Base-by-base conservation (phyloP, 1,140 invertebrate species). In the Hyposmocoma kahamanoa region DNA sequence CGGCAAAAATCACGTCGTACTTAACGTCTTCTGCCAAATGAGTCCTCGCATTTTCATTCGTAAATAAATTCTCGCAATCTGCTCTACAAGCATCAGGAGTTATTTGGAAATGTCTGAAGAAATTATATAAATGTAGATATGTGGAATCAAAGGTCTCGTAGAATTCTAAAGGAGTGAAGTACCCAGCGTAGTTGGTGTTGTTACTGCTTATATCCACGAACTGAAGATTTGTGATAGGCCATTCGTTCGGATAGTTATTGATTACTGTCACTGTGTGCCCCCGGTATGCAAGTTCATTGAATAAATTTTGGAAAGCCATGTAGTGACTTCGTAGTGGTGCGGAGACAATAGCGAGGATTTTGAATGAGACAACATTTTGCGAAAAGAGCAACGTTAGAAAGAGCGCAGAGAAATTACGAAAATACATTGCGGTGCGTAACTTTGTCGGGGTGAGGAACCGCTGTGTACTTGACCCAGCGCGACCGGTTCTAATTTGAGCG, bases 1-100 rank as follows among this genome's bases (percentile, higher is more conserved):
- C 92, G 2, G 89, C 85, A 10, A 94, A 72, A 42, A 93, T 87
- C 1, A 94, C 58, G 63, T 94, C 92, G 54, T 89, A 93, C 39
- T 86, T 87, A 30, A 86, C 52, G 46, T 59, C 39, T 68, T 63
- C 60, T 0, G 87, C 47, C 5, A 66, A 52, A 54, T 74, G 55
- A 1, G 71, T 28, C 41, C 75, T 63, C 0, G 89, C 71, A 11
- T 72, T 55, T 3, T 72, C 43, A 49, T 84, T 79, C 0, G 50
- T 66, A 5, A 90, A 56, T 3, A 75, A 58, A 21, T 52, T 53
- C 13, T 84, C 61, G 43, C 89, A 90, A 47, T 78, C 70, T 3
- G 38, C 13, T 42, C 36, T 43, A 1, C 32, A 39, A 47, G 42
- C 19, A 13, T 17, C 19, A 1, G 52, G 30, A n/a, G 38, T 38